Base-by-base conservation (phyloP, 2,888 invertebrate genomes). In the Tortricodes alternella region DNA sequence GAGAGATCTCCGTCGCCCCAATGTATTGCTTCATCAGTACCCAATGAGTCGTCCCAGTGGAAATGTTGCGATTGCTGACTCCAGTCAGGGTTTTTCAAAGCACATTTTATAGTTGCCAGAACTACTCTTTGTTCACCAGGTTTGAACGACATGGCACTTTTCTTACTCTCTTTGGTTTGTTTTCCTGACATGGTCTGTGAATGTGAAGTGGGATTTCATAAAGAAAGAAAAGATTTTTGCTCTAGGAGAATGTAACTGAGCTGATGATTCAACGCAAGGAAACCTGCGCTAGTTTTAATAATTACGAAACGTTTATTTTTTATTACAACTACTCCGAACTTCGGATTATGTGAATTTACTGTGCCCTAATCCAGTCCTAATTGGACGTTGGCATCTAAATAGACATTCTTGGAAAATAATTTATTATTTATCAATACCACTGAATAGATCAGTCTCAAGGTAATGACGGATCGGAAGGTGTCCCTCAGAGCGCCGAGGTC, bases 31-130 rank as follows among this genome's bases (percentile, higher is more conserved):
- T 88, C 80, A 7, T 75, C 64, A 16, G 85, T 83, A 9, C 67
- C 78, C 4, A 92, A 74, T n/a, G 89, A 77, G 62, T 89, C 85
- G 24, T 91, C 91, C 93, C 93, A 93, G 66, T 91, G 91, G 70
- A 91, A 93, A 65, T 92, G 91, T 49, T 92, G 84, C 0, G 82
- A 81, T 0, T 78, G 67, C 39, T 92, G 92, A 53, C 91, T 92
- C 93, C 93, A 93, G 68, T 92, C 91, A 0, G 88, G 81, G 6
- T 63, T 70, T 44, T 70, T 77, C 9, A 93, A 76, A 0, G 82
- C 66, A 59, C 92, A 92, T 51, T 70, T 80, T 51, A 93, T 84
- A 5, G 84, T 86, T 0, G 92, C 92, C 9, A 93, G 58, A 0
- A 82, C 84, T 1, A 80, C 80, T 41, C 77, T 68, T 59, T 81